A percentile compares a stretch with the other conserved stretches of the same genome.
Conservation (phyloP, 2,113 vertebrate genomes). For the Propithecus coquereli region DNA sequence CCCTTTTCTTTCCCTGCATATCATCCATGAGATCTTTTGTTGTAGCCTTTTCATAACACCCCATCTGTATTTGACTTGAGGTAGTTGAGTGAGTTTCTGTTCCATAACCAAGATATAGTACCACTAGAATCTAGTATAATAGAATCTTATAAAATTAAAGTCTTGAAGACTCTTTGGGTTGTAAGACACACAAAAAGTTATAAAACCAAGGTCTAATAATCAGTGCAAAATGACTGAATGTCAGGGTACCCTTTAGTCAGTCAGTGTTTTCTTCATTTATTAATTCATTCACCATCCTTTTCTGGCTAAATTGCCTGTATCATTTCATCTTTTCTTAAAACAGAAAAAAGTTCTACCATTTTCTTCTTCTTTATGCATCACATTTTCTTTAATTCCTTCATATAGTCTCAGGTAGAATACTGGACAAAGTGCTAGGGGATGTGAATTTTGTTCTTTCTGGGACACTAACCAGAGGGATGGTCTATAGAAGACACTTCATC, state of each 20-base stretch:
- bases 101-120: not conserved
- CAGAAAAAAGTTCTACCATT: not conserved
- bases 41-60: not conserved
- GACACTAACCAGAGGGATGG: not conserved
- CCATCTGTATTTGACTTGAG: not conserved
- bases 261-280: not conserved
- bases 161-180: not conserved
- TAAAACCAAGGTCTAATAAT: not conserved
- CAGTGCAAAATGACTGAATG: not conserved
- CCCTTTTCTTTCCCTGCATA: not conserved
- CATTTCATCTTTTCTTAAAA: conserved; percentile 7
- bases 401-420: not conserved
- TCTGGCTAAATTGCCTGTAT: not conserved
- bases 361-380: not conserved
- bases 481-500: not conserved
- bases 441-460: not conserved
- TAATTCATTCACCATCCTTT: not conserved
- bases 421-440: not conserved
- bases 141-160: not conserved
- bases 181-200: not conserved
- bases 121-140: not conserved
- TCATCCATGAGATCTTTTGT: not conserved
- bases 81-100: not conserved
- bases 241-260: not conserved
- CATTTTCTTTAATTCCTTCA: not conserved